Evolutionary conservation across 1,140 invertebrate genomes (phyloP), one percentile per base, ranked within the genome.

Genomic region (Gerris buenoi): DNA sequence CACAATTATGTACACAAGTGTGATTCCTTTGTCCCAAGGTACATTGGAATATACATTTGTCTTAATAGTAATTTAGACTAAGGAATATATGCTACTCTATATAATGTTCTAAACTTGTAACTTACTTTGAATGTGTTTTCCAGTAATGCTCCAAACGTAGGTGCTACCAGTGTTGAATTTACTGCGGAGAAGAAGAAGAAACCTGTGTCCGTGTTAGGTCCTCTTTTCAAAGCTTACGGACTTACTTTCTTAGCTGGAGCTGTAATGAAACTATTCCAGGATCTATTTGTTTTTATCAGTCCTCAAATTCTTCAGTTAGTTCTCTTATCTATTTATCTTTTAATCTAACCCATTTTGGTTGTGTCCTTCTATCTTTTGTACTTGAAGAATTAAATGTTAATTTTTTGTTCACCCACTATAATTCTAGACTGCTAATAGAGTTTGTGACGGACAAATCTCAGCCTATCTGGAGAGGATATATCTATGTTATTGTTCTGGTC

Each of bases 271-370:
- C 72, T 95, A 0, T 74, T 88, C 14, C 88, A 94, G 75, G 95
- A 97, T 80, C 69, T 89, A 5, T 77, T 97, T 64, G 89, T 89
- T 68, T 98, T 98, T 79, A 81, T 88, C 25, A 93, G 89, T 73
- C 95, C 95, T 0, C 85, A 91, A 75, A 80, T 89, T 67, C 77
- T 89, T 28, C 81, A 81, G 81, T 85, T 77, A 76, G 80, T n/a
- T n/a, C n/a, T n/a, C n/a, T n/a, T n/a, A n/a, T n/a, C n/a, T n/a
- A n/a, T n/a, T n/a, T n/a, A n/a, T n/a, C 33, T 13, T 27, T 13
- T 5, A 58, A 46, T 60, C 22, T 65, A 25, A 25, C 25, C 2
- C 25, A 60, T 13, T 5, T 26, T 3, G n/a, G 10, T 18, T 5
- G 60, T 10, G 23, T 25, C 22, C 10, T 61, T n/a, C 10, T n/a